Conservation (phyloP, 2,797 vertebrate genomes). For the Monodelphis domestica region DNA sequence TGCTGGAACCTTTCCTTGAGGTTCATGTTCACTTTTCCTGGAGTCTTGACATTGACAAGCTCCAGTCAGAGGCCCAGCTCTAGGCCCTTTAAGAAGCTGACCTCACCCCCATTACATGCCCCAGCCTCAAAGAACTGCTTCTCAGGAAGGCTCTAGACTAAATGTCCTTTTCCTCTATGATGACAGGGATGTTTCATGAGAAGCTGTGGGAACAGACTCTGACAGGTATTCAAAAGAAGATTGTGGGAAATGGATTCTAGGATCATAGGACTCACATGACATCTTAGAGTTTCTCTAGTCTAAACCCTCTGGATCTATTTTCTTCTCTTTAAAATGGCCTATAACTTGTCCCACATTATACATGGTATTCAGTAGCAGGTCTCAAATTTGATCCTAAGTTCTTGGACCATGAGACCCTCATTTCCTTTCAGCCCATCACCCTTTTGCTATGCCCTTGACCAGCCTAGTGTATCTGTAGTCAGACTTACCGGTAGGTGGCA, state of each 20-base stretch:
- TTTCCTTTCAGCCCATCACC: background rate
- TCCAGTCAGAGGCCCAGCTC: conserved; percentile 90
- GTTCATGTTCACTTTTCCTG: conserved; percentile 91
- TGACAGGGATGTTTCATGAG: background rate
- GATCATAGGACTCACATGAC: background rate
- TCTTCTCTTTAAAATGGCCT: background rate
- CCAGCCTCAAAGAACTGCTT: conserved; percentile 91
- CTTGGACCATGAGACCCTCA: background rate
- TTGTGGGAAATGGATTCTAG: background rate
- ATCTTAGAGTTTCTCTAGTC: background rate
- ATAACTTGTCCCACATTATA: background rate
- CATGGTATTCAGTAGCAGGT: background rate
- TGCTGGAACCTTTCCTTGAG: conserved; percentile 91
- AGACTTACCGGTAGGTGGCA: background rate
- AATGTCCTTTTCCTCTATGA: conserved; percentile 57
- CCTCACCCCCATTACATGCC: conserved; percentile 85
- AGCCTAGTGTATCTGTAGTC: background rate
- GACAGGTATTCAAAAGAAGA: background rate
- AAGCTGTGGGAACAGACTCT: background rate
- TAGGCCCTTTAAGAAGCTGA: conserved; percentile 88
- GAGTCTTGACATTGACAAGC: conserved; percentile 93
- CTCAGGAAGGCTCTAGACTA: conserved; percentile 90
- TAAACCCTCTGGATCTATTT: background rate
- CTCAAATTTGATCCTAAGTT: background rate
- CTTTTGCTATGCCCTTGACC: background rate